These are phyloP conservation scores for Hippoglossus hippoglossus DNA, from an alignment of 2,797 vertebrate genomes.

Conservation along the genomic window DNA sequence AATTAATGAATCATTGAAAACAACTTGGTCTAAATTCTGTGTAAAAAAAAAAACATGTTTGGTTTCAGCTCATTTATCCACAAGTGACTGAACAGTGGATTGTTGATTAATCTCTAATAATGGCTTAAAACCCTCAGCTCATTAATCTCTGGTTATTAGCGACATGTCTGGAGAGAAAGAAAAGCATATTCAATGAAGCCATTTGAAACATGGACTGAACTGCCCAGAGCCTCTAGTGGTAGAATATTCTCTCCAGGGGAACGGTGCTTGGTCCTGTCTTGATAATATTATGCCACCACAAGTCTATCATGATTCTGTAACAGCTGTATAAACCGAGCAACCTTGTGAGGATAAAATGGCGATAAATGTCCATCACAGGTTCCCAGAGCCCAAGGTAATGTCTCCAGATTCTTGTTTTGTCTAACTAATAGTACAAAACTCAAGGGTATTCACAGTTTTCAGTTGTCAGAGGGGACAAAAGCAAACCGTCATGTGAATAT, in stretches of 20 bases:
- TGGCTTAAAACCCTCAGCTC: not conserved
- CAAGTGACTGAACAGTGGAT: not conserved
- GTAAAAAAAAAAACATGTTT: not conserved
- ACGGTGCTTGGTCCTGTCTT: too few species aligned
- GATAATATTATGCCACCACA: too few species aligned
- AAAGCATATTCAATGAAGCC: not conserved
- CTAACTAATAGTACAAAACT: not conserved
- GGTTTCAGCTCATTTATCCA: not conserved
- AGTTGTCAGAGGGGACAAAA: too few species aligned
- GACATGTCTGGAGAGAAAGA: not conserved
- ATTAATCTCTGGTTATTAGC: not conserved
- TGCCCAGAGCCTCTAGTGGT: too few species aligned
- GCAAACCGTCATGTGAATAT: too few species aligned
- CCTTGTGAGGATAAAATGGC: too few species aligned
- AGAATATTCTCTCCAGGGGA: too few species aligned
- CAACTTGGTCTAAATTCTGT: not conserved
- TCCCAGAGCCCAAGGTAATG: too few species aligned
- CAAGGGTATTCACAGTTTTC: not conserved
- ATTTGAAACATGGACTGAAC: not conserved
- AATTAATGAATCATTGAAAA: conserved; percentile 7
- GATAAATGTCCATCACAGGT: too few species aligned
- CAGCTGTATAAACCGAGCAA: too few species aligned
- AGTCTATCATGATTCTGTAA: too few species aligned
- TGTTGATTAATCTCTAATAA: not conserved
- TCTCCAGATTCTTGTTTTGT: not conserved